These are phyloP conservation scores for Petaurus breviceps DNA, from an alignment of 2,113 vertebrate genomes.

Conservation along the genomic window DNA sequence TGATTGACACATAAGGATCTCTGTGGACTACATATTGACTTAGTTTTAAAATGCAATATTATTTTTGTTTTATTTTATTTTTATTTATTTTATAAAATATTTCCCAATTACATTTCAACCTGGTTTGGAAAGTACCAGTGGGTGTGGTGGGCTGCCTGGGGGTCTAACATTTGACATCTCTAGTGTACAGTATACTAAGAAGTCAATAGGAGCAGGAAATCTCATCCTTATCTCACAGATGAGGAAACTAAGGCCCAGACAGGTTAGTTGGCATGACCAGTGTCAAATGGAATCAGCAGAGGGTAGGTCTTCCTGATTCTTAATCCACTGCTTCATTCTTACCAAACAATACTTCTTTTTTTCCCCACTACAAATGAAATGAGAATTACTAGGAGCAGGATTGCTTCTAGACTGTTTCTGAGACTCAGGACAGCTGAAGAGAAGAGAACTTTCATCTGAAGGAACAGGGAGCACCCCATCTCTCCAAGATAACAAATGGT, in stretches of 20 bases:
- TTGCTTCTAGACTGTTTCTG: neutral
- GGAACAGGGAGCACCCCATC: neutral
- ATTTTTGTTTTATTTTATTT: neutral
- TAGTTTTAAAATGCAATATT: neutral
- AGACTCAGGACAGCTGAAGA: constrained; percentile 17
- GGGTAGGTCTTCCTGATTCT: neutral
- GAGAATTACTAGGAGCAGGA: neutral
- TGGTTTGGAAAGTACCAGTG: neutral
- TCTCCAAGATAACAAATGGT: neutral
- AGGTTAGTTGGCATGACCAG: neutral
- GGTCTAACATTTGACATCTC: neutral
- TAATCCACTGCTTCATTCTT: neutral
- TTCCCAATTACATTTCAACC: neutral
- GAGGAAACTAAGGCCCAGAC: neutral
- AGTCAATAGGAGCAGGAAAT: neutral
- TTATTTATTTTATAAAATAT: neutral
- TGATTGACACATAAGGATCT: neutral
- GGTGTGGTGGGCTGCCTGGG: neutral
- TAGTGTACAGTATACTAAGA: neutral
- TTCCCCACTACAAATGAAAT: neutral
- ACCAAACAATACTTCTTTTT: neutral
- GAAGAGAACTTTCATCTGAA: neutral
- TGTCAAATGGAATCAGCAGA: neutral
- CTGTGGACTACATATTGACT: neutral
- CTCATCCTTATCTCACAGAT: neutral